Evolutionary conservation across 1,140 invertebrate genomes (phyloP).

Genomic region (Andricus grossulariae): DNA sequence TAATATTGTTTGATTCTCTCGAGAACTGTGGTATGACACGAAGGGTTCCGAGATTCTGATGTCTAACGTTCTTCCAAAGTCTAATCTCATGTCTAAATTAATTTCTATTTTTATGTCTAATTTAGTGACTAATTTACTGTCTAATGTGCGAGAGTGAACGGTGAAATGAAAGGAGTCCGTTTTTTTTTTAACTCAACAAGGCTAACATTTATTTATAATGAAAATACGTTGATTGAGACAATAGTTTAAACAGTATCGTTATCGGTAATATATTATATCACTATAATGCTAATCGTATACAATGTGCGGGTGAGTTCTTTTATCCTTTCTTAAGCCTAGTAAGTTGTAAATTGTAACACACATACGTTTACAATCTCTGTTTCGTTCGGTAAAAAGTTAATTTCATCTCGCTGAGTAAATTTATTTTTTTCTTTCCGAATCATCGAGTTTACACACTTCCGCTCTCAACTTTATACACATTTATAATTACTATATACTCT

Average conservation of each 20-base stretch:
- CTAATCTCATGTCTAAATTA: no score
- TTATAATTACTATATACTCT: conserved; percentile 29
- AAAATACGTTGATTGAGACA: conserved; percentile 78
- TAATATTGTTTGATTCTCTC: no score
- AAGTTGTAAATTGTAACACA: conserved; percentile 70
- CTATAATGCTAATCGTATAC: conserved; percentile 77
- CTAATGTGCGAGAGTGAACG: conserved; percentile 51
- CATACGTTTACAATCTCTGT: conserved; percentile 71
- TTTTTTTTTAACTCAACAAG: conserved; percentile 76
- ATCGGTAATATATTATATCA: conserved; percentile 77
- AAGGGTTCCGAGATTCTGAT: no score
- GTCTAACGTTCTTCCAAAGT: no score
- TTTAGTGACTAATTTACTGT: background rate
- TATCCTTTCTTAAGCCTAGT: conserved; percentile 60
- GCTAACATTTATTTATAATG: conserved; percentile 78
- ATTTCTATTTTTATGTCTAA: background rate
- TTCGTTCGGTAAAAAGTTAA: conserved; percentile 52
- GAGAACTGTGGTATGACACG: no score
- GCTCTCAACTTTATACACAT: conserved; percentile 18
- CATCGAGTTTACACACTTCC: conserved; percentile 37
- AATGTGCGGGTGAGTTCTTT: conserved; percentile 70
- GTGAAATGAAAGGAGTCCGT: conserved; percentile 54
- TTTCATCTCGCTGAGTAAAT: conserved; percentile 46
- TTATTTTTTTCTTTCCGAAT: conserved; percentile 2
- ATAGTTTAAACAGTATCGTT: conserved; percentile 76